Conservation (phyloP, 2,113 vertebrate species). For the Mus musculus region GRCm39 chr2:61011001-61011500, state of each 20-base stretch:
- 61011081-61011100: neutral
- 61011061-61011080: neutral
- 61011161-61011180: slow-evolving; percentile 28
- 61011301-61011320: neutral
- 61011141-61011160: neutral
- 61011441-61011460: neutral
- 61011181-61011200: neutral
- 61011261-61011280: neutral
- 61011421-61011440: too few relatives aligned
- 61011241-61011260: neutral
- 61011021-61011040: neutral
- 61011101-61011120: neutral
- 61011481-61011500: neutral
- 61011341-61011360: neutral
- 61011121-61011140: neutral
- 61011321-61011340: neutral
- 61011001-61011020: neutral
- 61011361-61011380: neutral
- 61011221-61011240: neutral
- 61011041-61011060: neutral
- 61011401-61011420: neutral
- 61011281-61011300: neutral
- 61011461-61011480: neutral
- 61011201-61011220: neutral
- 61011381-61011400: neutral